A percentile compares a stretch with the other conserved stretches of the same genome.
Evolutionary conservation across 2,888 invertebrate genomes (phyloP).

Genomic region (Mythimna albipuncta): DNA sequence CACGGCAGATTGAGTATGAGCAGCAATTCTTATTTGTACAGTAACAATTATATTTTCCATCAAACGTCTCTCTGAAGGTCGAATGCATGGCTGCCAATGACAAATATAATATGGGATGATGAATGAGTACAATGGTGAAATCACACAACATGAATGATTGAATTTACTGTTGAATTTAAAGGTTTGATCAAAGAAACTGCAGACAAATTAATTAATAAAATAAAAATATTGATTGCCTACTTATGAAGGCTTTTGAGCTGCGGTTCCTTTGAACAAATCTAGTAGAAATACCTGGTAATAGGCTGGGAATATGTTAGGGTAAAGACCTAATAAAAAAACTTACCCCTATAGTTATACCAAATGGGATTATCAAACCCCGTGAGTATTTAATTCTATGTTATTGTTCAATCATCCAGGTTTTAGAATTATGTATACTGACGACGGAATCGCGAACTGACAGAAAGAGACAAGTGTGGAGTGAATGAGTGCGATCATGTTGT

Average conservation of each 20-base stretch:
- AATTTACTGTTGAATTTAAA: slow-evolving; percentile 34
- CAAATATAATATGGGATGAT: slow-evolving; percentile 34
- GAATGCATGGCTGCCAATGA: slow-evolving; percentile 35
- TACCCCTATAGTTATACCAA: slow-evolving; percentile 54
- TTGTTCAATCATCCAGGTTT: slow-evolving; percentile 59
- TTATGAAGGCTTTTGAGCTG: not conserved
- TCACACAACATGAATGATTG: slow-evolving; percentile 41
- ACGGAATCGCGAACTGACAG: slow-evolving; percentile 12
- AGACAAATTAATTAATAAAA: not conserved
- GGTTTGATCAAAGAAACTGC: slow-evolving; percentile 48
- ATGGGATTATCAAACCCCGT: slow-evolving; percentile 51
- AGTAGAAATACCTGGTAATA: slow-evolving; percentile 49
- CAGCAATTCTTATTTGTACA: slow-evolving; percentile 5
- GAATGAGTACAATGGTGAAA: slow-evolving; percentile 28
- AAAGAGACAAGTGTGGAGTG: slow-evolving; percentile 28
- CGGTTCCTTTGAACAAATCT: slow-evolving; percentile 34
- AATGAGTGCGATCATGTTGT: slow-evolving; percentile 41
- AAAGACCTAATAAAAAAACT: slow-evolving; percentile 50
- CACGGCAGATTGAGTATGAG: not conserved
- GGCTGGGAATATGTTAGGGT: slow-evolving; percentile 56
- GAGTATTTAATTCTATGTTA: slow-evolving; percentile 59
- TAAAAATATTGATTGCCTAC: not conserved
- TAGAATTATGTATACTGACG: slow-evolving; percentile 6
- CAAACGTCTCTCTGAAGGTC: not conserved
- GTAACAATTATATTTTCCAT: not conserved